These are phyloP conservation scores for Branchinecta sandiegonensis DNA, from an alignment of 2,888 invertebrate species.

Conservation along the genomic window DNA sequence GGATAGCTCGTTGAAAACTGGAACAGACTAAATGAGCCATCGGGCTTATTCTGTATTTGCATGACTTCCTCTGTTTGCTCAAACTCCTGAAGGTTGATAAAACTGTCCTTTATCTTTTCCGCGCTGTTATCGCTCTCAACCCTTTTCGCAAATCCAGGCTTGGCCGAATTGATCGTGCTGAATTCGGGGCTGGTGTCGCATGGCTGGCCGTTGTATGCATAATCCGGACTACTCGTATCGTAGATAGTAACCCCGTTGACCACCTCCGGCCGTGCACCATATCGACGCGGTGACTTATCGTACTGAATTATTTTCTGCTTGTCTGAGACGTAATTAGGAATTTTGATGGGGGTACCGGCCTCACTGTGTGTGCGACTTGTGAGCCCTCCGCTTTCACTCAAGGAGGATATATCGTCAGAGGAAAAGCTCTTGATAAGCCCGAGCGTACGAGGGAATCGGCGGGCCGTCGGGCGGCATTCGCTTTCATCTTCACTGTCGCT, in stretches of 20 bases:
- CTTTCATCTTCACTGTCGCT: conserved; percentile 10
- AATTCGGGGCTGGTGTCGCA: conserved; percentile 14
- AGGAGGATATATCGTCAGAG: conserved; percentile 13
- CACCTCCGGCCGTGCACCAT: conserved; percentile 45
- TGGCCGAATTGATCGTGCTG: conserved; percentile 7
- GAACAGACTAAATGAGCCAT: conserved; percentile 18
- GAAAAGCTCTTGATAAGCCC: conserved; percentile 16
- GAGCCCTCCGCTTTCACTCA: conserved; percentile 11
- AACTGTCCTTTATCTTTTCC: not conserved
- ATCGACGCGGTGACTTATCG: conserved; percentile 74
- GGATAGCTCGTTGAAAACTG: conserved; percentile 19
- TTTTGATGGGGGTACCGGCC: not conserved
- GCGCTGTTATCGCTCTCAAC: conserved; percentile 26
- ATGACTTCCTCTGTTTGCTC: conserved; percentile 16
- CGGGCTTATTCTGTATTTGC: conserved; percentile 16
- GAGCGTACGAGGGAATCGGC: conserved; percentile 7
- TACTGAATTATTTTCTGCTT: conserved; percentile 57
- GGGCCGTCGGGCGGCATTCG: not conserved
- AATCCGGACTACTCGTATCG: conserved; percentile 19
- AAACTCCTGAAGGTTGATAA: not conserved
- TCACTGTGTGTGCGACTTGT: conserved; percentile 8
- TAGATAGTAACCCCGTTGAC: conserved; percentile 15
- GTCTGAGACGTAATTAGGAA: not conserved
- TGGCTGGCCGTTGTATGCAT: not conserved
- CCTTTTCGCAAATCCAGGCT: conserved; percentile 69